phyloP scores from a whole-genome alignment of 2,888 invertebrate species.

The Margaritifera margaritifera region DNA sequence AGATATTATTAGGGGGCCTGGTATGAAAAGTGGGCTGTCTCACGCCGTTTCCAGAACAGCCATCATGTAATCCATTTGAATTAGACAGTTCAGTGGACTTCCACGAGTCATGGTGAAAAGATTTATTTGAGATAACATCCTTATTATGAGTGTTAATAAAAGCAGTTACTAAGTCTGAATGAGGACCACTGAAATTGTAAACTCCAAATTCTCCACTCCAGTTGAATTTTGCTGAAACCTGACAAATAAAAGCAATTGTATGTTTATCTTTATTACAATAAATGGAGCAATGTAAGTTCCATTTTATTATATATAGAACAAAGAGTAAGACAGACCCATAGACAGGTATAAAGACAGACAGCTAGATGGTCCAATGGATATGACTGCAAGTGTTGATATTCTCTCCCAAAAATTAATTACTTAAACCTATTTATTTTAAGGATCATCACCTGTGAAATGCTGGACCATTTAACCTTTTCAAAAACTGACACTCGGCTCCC shows the following conservation, averaged over 20 bases:
- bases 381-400: no score
- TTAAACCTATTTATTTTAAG: no score
- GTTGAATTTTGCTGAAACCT: constrained; percentile 70
- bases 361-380: no score
- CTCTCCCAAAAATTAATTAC: no score
- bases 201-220: constrained; percentile 65
- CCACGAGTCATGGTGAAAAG: constrained; percentile 43
- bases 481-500: no score
- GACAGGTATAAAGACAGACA: no score
- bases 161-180: constrained; percentile 68
- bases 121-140: constrained; percentile 50
- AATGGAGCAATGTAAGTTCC: no score
- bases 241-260: constrained; percentile 25
- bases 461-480: no score
- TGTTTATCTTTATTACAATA: no score
- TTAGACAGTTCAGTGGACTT: constrained; percentile 48
- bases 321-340: no score
- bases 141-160: constrained; percentile 58
- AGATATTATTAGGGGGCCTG: constrained; percentile 54
- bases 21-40: constrained; percentile 5
- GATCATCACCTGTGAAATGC: no score
- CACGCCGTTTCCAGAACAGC: constrained; percentile 3
- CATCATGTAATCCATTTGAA: constrained; percentile 46
- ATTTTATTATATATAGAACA: no score
- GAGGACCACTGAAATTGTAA: constrained; percentile 59